Base-by-base conservation (phyloP, 2,888 invertebrate species). In the Phrixothrix hirtus region DNA sequence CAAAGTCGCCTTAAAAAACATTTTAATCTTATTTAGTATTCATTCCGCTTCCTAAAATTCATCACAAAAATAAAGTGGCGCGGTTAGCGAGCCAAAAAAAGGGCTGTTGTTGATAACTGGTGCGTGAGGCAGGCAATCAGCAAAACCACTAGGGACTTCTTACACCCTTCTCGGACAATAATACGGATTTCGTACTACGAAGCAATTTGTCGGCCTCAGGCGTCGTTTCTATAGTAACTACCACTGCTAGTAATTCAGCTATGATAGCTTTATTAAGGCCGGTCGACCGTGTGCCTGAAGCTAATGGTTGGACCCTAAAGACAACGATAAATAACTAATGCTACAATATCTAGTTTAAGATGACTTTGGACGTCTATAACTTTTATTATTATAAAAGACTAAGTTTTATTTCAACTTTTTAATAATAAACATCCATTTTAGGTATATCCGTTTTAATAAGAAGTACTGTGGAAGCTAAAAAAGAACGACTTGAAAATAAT, bases 251-350 rank as follows among this genome's bases (percentile, higher is more conserved):
- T 55, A 55, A 55, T 45, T 55, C 55, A 60, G 65, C 67, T 65
- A 62, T 67, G 69, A 69, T 69, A 67, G 71, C 66, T 71, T 69
- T 71, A 71, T 71, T 70, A 69, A 66, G 67, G 67, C 60, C 60
- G 58, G 65, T 65, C 65, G 69, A 67, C 66, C 64, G 63, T 63
- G 64, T 60, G 65, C 63, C 59, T 63, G 58, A 61, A 63, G 66
- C 69, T 68, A 70, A 69, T 69, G 67, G 68, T 61, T 54, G 55
- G 45, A 57, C 63, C 62, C 63, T 59, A 63, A 68, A 69, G 67
- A 69, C 66, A 47, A 54, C 64, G 64, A 69, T 71, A 72, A 72
- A 71, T 72, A 70, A 70, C 35, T 7, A 34, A 34, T 15, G 34
- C 41, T 52, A 35, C 27, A 47, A 47, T 32, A 41, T 17, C 15